phyloP scores from a whole-genome alignment of 2,888 invertebrate species.

The Aphrophora alni region DNA sequence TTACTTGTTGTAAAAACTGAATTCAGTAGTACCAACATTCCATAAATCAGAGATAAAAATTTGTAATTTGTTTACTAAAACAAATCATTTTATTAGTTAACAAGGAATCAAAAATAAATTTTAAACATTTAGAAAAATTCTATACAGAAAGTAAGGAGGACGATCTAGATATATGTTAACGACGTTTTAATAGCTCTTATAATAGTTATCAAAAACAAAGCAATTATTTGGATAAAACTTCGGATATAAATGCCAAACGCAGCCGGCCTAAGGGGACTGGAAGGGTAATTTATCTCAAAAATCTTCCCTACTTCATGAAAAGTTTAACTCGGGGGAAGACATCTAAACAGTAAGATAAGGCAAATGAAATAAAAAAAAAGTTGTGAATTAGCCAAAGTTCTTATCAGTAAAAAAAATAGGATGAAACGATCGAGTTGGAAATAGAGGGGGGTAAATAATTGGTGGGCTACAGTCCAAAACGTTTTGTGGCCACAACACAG shows the following conservation, averaged over 20 bases:
- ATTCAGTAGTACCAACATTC: no score
- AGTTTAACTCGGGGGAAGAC: background rate
- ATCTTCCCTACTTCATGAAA: background rate
- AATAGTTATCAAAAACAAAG: background rate
- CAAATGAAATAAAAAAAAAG: background rate
- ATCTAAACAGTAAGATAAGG: background rate
- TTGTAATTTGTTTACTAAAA: no score
- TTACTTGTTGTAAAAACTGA: no score
- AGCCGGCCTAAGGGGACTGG: background rate
- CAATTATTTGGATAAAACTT: background rate
- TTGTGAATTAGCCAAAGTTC: conserved; percentile 9
- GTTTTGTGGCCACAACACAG: background rate
- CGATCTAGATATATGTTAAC: no score
- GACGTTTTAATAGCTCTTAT: no score
- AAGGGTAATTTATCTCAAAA: background rate
- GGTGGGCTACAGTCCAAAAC: background rate
- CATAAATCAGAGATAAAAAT: no score
- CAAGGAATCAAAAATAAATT: no score
- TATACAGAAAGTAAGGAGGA: no score
- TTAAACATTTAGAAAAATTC: no score
- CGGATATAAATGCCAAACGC: background rate
- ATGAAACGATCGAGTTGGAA: background rate
- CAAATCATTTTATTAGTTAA: no score
- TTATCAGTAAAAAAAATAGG: background rate
- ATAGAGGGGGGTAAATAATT: background rate